Base-by-base conservation (phyloP, 2,888 invertebrate species). In the Dasysyrphus tricinctus region DNA sequence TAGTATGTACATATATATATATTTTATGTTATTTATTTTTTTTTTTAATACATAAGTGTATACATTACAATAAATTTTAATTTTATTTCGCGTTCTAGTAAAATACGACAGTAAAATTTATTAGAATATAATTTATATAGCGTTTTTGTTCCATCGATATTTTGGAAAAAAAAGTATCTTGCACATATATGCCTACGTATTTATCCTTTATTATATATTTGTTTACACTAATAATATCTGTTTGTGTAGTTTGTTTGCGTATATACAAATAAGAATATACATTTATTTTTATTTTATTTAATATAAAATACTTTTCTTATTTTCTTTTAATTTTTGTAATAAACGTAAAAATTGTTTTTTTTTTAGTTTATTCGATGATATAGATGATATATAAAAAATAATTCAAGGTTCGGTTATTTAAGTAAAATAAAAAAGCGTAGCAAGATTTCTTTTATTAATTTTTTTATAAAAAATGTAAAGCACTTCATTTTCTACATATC, bases 51-150 rank as follows among this genome's bases (percentile, higher is more conserved):
- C 73, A 80, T 84, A 42, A 32, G 54, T 54, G 54, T 54, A 54
- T 54, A 54, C 54, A 54, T 54, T 85, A 85, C 69, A 73, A 61
- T 80, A 85, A 77, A 85, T 84, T 72, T 54, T 42, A 74, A 51
- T 80, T 70, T 67, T 47, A 51, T 61, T 72, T 72, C 51, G 70
- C 39, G 80, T 67, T 75, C 34, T 57, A 57, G 67, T 44, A 74
- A 79, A 79, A 54, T 78, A 82, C 61, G 79, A 75, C 79, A 61
- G 69, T 80, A 73, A 24, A 57, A 57, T 56, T 56, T 56, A 57
- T 37, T 57, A 16, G 57, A 80, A 72, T 75, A 84, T 75, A 75
- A 59, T 65, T 65, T 61, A 63, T 67, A 57, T 73, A 80, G 80
- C 80, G 59, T 42, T 72, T 72, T 72, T 57, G 11, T 57, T 57